Evolutionary conservation across 1,140 invertebrate species (phyloP).

Genomic region (Ooceraea biroi): DNA sequence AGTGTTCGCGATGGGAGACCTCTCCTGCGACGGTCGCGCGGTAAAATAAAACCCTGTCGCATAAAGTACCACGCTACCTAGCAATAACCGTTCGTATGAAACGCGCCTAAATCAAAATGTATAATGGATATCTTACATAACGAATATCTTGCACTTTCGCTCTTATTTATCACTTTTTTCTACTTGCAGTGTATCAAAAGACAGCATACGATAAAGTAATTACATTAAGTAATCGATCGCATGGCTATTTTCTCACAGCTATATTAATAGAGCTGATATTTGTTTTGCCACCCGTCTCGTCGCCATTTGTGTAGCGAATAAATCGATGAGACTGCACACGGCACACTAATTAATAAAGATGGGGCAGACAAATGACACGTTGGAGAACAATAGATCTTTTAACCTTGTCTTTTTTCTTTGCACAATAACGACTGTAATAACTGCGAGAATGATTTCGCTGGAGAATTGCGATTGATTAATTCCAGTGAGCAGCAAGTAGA

Average conservation of each 20-base stretch:
- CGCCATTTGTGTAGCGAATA: constrained; percentile 6
- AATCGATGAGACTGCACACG: constrained; percentile 12
- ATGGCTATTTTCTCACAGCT: not conserved
- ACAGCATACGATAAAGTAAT: not conserved
- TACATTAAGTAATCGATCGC: constrained; percentile 57
- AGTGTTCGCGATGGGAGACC: too few relatives aligned
- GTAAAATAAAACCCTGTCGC: too few relatives aligned
- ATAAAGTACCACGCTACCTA: too few relatives aligned
- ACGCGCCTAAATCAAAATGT: too few relatives aligned
- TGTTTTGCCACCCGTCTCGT: constrained; percentile 34
- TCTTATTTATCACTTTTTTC: too few relatives aligned
- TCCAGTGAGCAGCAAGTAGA: constrained; percentile 7
- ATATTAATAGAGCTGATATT: constrained; percentile 15
- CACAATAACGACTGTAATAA: not conserved
- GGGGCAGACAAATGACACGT: constrained; percentile 36
- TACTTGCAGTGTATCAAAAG: not conserved
- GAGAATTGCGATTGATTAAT: constrained; percentile 33
- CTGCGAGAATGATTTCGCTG: constrained; percentile 31
- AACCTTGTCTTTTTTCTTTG: not conserved
- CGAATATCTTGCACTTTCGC: too few relatives aligned
- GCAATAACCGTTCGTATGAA: too few relatives aligned
- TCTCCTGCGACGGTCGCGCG: too few relatives aligned
- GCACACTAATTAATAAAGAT: constrained; percentile 66
- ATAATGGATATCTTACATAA: too few relatives aligned
- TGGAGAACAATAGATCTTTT: constrained; percentile 38